phyloP scores from a whole-genome alignment of 2,888 invertebrate genomes.

The Pegoplata infirma region DNA sequence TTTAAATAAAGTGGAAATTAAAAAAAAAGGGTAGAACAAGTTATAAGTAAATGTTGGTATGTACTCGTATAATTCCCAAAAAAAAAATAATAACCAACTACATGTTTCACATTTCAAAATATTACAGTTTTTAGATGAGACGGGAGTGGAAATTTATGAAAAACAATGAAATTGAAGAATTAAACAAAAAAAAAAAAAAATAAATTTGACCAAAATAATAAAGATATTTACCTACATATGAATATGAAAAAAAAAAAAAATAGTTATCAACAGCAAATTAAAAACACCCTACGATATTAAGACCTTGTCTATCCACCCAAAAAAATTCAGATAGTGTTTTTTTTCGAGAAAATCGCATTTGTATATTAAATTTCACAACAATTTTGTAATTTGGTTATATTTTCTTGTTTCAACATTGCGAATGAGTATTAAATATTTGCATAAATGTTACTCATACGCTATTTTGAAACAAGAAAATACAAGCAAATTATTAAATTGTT shows the following conservation, averaged over 20 bases:
- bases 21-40: slow-evolving; percentile 51
- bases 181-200: slow-evolving; percentile 16
- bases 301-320: no score
- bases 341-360: no score
- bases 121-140: neutral
- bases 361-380: no score
- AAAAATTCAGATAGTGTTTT: no score
- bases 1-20: slow-evolving; percentile 19
- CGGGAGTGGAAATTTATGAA: neutral
- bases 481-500: no score
- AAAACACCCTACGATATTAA: neutral
- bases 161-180: slow-evolving; percentile 27
- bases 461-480: no score
- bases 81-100: slow-evolving; percentile 35
- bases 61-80: neutral
- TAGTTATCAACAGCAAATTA: neutral
- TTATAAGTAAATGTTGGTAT: slow-evolving; percentile 26
- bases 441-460: no score
- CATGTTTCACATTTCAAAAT: slow-evolving; percentile 52
- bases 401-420: no score
- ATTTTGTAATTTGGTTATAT: no score
- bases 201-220: slow-evolving; percentile 41
- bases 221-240: slow-evolving; percentile 13
- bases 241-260: slow-evolving; percentile 8
- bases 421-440: no score